phyloP scores from a whole-genome alignment of 2,888 invertebrate genomes.

The Euplagia quadripunctaria region DNA sequence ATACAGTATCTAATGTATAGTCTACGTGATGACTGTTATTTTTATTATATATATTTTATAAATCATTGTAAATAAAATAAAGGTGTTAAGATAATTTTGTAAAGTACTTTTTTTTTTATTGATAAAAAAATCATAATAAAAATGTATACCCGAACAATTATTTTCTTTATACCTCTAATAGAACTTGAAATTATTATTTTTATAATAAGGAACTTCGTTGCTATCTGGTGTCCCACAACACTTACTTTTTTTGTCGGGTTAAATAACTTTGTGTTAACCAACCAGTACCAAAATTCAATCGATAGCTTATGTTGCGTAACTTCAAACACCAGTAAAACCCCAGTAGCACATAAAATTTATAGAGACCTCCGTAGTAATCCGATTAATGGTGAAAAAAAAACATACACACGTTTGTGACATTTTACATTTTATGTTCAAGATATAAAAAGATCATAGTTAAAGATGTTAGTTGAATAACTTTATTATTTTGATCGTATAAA shows the following conservation, averaged over 20 bases:
- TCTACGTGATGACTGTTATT: too few relatives aligned
- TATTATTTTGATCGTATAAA: slow-evolving; percentile 38
- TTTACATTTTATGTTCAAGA: slow-evolving; percentile 39
- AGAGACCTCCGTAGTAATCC: slow-evolving; percentile 34
- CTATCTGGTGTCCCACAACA: too few relatives aligned
- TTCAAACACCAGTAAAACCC: slow-evolving; percentile 16
- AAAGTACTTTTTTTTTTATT: too few relatives aligned
- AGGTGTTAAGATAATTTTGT: too few relatives aligned
- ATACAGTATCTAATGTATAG: too few relatives aligned
- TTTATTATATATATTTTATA: too few relatives aligned
- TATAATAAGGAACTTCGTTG: too few relatives aligned
- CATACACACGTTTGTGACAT: slow-evolving; percentile 34
- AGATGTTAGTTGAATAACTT: slow-evolving; percentile 29
- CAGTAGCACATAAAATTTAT: slow-evolving; percentile 24
- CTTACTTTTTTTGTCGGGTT: neutral
- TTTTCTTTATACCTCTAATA: too few relatives aligned
- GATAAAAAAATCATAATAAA: too few relatives aligned
- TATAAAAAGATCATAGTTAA: slow-evolving; percentile 35
- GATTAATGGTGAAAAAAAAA: slow-evolving; percentile 29
- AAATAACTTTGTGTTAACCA: neutral
- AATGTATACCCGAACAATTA: too few relatives aligned
- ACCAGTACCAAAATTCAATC: neutral
- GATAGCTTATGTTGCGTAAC: neutral
- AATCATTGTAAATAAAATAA: too few relatives aligned
- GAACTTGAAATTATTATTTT: too few relatives aligned